Evolutionary conservation across 2,888 invertebrate species (phyloP), one percentile per base, ranked within the genome.

Genomic region (Gnatocerus cornutus): DNA sequence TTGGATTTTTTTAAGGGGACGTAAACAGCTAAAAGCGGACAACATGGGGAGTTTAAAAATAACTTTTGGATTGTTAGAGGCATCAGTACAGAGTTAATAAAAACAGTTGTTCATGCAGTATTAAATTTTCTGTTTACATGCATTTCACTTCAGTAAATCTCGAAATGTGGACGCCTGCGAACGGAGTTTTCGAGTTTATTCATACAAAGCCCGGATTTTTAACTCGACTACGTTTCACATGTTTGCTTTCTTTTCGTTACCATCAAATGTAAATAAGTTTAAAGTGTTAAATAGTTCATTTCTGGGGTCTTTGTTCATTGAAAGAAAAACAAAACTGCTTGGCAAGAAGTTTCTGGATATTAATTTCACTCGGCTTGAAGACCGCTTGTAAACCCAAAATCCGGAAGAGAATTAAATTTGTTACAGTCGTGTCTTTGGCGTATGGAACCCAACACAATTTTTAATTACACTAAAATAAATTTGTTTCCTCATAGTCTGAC

Each of bases 1-100:
- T 65, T 59, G 69, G 59, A 69, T 69, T 69, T 69, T 59, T 48
- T 62, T 7, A 52, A 63, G 53, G 52, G 61, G 37, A 50, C 39
- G 48, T 29, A 29, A 50, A 50, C 48, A 29, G 48, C 48, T 50
- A 10, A 50, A 50, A 50, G 5, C 29, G 48, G 48, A 27, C 48
- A 16, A 16, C 27, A 27, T 9, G n/a, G 10, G n/a, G 21, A 43
- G 10, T 13, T 21, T 21, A 9, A 46, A 46, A 46, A 46, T 41
- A 41, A 41, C 41, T 41, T 13, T 13, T 13, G 9, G n/a, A 41
- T 41, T 41, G 6, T n/a, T 13, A n/a, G 10, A 41, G 12, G 12
- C 1, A 41, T 12, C 41, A 12, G 12, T 41, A 41, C 12, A 41
- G 3, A 13, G 12, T 12, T 12, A 41, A 41, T 41, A 41, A 41